Evolutionary conservation across 2,113 vertebrate species (phyloP).

Genomic region (Alexandromys fortis): DNA sequence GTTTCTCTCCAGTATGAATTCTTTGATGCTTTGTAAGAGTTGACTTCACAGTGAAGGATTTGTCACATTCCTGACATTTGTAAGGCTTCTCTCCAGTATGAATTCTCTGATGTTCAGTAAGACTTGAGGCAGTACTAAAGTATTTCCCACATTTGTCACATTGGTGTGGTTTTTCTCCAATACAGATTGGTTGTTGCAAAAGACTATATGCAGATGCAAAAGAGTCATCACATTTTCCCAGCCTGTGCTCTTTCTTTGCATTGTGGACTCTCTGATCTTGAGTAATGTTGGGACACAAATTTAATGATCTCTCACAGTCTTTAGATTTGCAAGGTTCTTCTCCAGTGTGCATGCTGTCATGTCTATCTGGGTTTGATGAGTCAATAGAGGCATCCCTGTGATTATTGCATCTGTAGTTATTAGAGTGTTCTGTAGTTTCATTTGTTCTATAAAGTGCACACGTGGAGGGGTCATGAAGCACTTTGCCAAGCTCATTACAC

Average conservation of each 20-base stretch:
- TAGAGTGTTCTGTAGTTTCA: background rate
- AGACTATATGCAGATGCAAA: background rate
- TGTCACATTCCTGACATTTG: background rate
- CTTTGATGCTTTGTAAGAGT: background rate
- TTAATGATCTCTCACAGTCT: background rate
- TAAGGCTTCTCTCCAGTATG: background rate
- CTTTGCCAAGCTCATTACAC: background rate
- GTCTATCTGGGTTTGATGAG: background rate
- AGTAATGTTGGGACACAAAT: background rate
- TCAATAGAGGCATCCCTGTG: background rate
- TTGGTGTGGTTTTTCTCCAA: background rate
- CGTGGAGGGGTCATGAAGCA: background rate
- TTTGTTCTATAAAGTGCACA: background rate
- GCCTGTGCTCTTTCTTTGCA: background rate
- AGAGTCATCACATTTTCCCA: background rate
- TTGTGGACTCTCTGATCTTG: background rate
- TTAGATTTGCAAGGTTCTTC: background rate
- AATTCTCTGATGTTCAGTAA: background rate
- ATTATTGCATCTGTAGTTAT: background rate
- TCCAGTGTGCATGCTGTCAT: background rate
- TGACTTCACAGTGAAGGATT: background rate
- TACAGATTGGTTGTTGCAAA: background rate
- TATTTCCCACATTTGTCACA: background rate
- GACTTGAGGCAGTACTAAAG: background rate
- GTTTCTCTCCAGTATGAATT: background rate